A percentile compares a stretch with the other conserved stretches of the same genome.
phyloP scores from a whole-genome alignment of 2,888 invertebrate genomes.

The Liodrosophila aerea region DNA sequence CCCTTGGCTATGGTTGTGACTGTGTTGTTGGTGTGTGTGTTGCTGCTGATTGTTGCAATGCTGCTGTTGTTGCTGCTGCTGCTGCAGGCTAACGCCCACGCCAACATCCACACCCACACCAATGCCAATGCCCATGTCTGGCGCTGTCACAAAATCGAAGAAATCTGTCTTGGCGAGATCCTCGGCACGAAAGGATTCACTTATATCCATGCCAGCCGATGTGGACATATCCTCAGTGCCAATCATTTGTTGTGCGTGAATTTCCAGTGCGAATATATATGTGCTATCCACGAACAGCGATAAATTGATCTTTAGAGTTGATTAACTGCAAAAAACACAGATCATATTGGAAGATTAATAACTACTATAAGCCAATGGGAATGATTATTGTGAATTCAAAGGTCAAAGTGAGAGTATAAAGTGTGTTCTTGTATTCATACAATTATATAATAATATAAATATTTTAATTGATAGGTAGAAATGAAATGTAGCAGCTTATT shows the following conservation, averaged over 20 bases:
- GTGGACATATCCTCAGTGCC: slow-evolving; percentile 83
- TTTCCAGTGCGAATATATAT: slow-evolving; percentile 55
- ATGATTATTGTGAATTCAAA: too few relatives aligned
- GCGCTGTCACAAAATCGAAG: slow-evolving; percentile 93
- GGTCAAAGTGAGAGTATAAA: too few relatives aligned
- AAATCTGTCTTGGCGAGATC: slow-evolving; percentile 94
- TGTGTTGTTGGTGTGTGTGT: slow-evolving; percentile 46
- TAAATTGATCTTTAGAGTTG: not conserved
- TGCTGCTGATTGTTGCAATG: slow-evolving; percentile 61
- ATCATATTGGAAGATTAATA: too few relatives aligned
- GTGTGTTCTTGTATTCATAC: slow-evolving; percentile 1
- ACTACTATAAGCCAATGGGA: too few relatives aligned
- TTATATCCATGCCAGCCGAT: slow-evolving; percentile 89
- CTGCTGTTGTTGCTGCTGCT: slow-evolving; percentile 69
- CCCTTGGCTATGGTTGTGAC: slow-evolving; percentile 52
- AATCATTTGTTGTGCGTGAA: slow-evolving; percentile 78
- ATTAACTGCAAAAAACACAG: slow-evolving; percentile 3
- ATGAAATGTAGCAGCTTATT: not conserved
- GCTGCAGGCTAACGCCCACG: slow-evolving; percentile 80
- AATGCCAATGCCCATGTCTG: slow-evolving; percentile 85
- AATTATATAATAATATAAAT: not conserved
- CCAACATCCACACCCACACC: slow-evolving; percentile 82
- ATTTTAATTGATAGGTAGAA: too few relatives aligned
- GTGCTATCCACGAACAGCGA: slow-evolving; percentile 2
- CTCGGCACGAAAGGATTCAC: slow-evolving; percentile 90